These are phyloP conservation scores for Salmo trutta DNA, from an alignment of 2,797 vertebrate species.

Conservation along the genomic window DNA sequence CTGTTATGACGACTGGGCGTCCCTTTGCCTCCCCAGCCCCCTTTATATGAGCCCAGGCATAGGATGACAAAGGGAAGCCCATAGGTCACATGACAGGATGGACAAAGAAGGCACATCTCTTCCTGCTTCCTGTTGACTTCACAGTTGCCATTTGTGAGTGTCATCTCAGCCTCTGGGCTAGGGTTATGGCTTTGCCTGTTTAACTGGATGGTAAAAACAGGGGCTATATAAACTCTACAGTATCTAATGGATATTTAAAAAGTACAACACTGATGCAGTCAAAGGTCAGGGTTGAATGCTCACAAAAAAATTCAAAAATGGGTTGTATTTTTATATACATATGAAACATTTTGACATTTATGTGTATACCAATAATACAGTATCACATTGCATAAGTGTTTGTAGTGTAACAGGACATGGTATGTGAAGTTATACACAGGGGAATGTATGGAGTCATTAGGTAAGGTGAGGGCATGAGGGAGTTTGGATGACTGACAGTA, in stretches of 20 bases:
- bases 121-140: slow-evolving; percentile 27
- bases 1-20: slow-evolving; percentile 91
- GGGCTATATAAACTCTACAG: not conserved
- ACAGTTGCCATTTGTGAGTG: slow-evolving; percentile 6
- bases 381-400: not conserved
- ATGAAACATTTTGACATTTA: not conserved
- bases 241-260: not conserved
- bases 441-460: no score
- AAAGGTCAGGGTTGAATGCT: not conserved
- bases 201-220: not conserved
- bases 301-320: not conserved
- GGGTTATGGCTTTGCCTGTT: not conserved
- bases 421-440: not conserved
- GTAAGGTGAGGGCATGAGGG: not conserved
- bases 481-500: no score
- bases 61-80: slow-evolving; percentile 99
- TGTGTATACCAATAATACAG: not conserved
- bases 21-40: slow-evolving; percentile 99
- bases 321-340: not conserved
- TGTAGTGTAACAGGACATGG: not conserved
- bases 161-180: not conserved
- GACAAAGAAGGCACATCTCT: slow-evolving; percentile 17
- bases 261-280: not conserved
- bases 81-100: slow-evolving; percentile 86
- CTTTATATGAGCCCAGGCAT: slow-evolving; percentile 98